Base-by-base conservation (phyloP, 2,797 vertebrate species). In the Lophius americanus region DNA sequence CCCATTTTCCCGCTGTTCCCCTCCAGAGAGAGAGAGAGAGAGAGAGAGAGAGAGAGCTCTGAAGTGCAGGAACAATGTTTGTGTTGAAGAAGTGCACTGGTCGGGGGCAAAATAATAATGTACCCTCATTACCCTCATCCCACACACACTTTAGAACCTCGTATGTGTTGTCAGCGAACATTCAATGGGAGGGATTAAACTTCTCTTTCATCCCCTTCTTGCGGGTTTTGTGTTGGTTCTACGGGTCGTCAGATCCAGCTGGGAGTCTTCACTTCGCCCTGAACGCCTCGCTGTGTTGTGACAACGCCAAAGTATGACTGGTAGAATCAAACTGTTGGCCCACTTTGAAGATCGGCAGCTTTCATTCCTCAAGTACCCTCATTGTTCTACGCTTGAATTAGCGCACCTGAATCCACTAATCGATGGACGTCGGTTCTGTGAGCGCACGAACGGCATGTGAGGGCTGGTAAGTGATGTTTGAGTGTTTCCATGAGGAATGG, bases 161-260 rank as follows among this genome's bases (percentile, higher is more conserved):
- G 61, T 64, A 78, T 65, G 76, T 64, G 71, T 81, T 86, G 79
- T 86, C 79, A 79, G 46, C 65, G 52, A 51, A 53, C 71, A 38
- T 83, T 91, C 62, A 85, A 78, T 79, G 56, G 75, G 60, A 73
- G 73, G 83, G 86, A 86, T 92, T 87, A 87, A 74, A 82, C 73
- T 75, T 82, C 79, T 83, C 88, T 91, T 94, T 93, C 85, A 93
- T 92, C 90, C 83, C 64, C 83, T 87, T 72, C 81, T 84, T 82
- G 49, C 68, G 66, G 77, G 80, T 87, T 85, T 86, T 84, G 62
- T 89, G 75, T 85, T 82, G 86, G 83, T 80, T 83, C 81, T 74
- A 68, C 52, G 74, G 82, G 82, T 89, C 79, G 69, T 87, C 82
- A 74, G 32, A 85, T 89, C 85, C 87, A 92, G 85, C 84, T 88